phyloP scores from a whole-genome alignment of 2,797 vertebrate species.

The Neosilurus mollespiculum region DNA sequence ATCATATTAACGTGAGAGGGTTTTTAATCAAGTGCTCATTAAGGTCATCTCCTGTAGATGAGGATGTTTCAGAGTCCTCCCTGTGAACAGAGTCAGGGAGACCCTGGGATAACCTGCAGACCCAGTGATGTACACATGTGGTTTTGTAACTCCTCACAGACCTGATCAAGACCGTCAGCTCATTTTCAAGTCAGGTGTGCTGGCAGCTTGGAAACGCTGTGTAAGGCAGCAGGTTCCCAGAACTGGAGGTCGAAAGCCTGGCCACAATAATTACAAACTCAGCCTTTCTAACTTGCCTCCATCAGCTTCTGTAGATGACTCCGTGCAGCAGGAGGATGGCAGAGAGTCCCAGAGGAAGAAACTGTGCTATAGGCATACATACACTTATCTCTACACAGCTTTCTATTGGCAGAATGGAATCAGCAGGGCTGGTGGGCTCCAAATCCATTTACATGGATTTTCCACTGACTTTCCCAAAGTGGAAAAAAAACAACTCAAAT shows the following conservation, averaged over 20 bases:
- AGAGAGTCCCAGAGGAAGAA: background rate
- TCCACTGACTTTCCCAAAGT: conserved; percentile 21
- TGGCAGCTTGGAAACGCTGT: background rate
- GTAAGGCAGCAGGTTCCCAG: background rate
- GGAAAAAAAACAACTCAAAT: conserved; percentile 1
- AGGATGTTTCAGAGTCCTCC: background rate
- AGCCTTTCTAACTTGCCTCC: background rate
- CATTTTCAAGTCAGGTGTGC: background rate
- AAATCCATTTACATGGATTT: conserved; percentile 36
- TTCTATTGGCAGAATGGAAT: conserved; percentile 21
- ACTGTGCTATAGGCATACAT: background rate
- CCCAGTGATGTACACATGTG: background rate
- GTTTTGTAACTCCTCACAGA: background rate
- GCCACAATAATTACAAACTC: background rate
- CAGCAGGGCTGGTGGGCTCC: conserved; percentile 23
- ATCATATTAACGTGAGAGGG: background rate
- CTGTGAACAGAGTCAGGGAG: background rate
- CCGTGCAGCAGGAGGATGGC: background rate
- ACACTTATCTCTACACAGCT: conserved; percentile 34
- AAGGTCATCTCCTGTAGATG: background rate
- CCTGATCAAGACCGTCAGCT: background rate
- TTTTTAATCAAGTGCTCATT: background rate
- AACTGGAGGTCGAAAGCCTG: background rate
- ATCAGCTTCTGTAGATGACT: background rate
- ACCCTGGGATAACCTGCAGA: background rate